Base-by-base conservation (phyloP, 2,888 invertebrate genomes). In the Dynastes hyllus region DNA sequence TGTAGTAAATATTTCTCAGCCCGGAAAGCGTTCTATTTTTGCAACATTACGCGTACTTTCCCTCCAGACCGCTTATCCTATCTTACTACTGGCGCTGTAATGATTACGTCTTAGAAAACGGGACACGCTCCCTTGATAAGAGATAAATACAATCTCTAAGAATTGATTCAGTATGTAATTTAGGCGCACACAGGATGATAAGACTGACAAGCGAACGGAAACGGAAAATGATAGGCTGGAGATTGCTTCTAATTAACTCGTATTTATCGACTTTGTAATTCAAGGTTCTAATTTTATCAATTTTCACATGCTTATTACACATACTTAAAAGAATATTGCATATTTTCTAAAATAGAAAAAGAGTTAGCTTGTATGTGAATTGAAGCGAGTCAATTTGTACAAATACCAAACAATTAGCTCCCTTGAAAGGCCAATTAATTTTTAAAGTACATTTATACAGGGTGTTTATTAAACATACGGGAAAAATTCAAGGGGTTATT, bases 171-270 rank as follows among this genome's bases (percentile, higher is more conserved):
- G 50, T 63, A 40, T 40, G 73, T 75, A 45, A 75, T 75, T 75
- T 75, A 75, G 78, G 73, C 73, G 66, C 80, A 71, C 67, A 58
- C 55, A 58, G 22, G 73, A 40, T 63, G 63, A 75, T 75, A 85
- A 84, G 80, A 83, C 81, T 81, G 84, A 83, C 83, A 83, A 82
- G 81, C 66, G 69, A 83, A 82, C 83, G 86, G 86, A 86, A 86
- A 83, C 85, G 85, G 86, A 85, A 84, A 83, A 80, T 82, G 83
- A 81, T 82, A 80, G 53, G 53, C 76, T 45, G 58, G 76, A 75
- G 79, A 79, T 79, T 75, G 67, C 29, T 73, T n/a, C 66, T 76
- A 78, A 78, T 78, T 78, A 78, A 78, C 51, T 55, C 58, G 27
- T 58, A 55, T 71, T 67, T 71, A 75, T 75, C 73, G 73, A 58